Conservation (phyloP, 2,113 vertebrate species). For the Ursus arctos region DNA sequence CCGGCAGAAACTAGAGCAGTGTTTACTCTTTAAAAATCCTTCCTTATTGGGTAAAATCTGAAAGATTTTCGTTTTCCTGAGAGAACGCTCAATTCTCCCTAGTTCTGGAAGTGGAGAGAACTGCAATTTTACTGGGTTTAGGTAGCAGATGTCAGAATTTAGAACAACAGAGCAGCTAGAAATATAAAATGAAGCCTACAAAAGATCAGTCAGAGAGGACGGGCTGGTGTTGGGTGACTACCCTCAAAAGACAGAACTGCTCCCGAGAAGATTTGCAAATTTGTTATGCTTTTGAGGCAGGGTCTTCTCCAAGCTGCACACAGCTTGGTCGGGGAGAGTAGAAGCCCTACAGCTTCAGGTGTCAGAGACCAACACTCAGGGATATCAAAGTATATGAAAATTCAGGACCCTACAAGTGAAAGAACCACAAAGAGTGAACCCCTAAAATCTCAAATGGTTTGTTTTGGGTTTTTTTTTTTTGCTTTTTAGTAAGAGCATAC, state of each 20-base stretch:
- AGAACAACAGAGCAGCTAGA: background rate
- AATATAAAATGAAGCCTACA: background rate
- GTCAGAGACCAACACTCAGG: background rate
- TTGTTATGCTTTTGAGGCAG: background rate
- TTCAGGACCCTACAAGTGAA: background rate
- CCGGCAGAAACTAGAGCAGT: background rate
- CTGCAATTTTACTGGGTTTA: background rate
- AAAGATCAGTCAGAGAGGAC: background rate
- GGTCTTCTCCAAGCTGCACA: background rate
- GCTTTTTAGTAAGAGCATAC: background rate
- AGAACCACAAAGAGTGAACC: background rate
- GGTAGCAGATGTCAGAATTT: background rate
- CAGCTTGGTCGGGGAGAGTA: background rate
- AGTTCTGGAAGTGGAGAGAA: background rate
- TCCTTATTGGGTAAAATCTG: background rate
- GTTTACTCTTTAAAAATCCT: background rate
- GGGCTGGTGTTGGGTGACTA: background rate
- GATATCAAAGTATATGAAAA: background rate
- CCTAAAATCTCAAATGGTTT: background rate
- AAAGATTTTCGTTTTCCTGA: background rate
- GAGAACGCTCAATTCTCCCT: background rate
- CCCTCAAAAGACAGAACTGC: background rate
- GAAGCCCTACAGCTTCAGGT: background rate
- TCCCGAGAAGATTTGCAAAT: background rate
- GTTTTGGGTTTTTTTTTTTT: background rate